Evolutionary conservation across 2,888 invertebrate genomes (phyloP).

Genomic region (Platycheirus rosarum): DNA sequence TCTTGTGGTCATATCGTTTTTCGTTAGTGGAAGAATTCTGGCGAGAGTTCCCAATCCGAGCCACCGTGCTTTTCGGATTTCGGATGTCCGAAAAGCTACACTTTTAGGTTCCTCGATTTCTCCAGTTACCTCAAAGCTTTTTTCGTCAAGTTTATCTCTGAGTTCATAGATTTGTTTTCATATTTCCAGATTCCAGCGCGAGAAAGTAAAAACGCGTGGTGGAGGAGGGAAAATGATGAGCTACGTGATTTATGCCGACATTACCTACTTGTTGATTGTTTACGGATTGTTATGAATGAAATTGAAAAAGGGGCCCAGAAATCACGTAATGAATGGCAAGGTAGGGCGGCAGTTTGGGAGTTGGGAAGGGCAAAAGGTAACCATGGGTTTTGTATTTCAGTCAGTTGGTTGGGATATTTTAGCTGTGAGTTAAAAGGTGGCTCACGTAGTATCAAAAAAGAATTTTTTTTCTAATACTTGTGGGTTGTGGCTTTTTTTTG

Average conservation of each 20-base stretch:
- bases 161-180: not conserved
- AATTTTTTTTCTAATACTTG: too few relatives aligned
- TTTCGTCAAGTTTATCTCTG: constrained; percentile 40
- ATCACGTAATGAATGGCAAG: not conserved
- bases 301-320: constrained; percentile 11
- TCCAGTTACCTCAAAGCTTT: constrained; percentile 31
- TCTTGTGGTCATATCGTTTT: constrained; percentile 28
- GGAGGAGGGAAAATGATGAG: not conserved
- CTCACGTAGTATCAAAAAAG: too few relatives aligned
- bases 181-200: not conserved
- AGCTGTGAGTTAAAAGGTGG: too few relatives aligned
- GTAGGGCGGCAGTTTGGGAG: not conserved
- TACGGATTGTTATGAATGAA: constrained; percentile 19
- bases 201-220: not conserved
- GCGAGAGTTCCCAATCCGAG: constrained; percentile 2
- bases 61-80: not conserved
- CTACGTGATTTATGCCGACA: constrained; percentile 19
- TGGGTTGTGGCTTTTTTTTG: too few relatives aligned
- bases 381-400: not conserved
- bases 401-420: not conserved
- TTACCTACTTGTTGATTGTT: constrained; percentile 10
- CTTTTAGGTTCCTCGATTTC: constrained; percentile 21
- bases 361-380: too few relatives aligned
- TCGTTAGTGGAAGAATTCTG: constrained; percentile 14
- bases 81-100: constrained; percentile 4